Percentiles rank a stretch among this genome's conserved stretches.
Conservation (phyloP, 2,113 vertebrate genomes). For the Ciconia maguari region DNA sequence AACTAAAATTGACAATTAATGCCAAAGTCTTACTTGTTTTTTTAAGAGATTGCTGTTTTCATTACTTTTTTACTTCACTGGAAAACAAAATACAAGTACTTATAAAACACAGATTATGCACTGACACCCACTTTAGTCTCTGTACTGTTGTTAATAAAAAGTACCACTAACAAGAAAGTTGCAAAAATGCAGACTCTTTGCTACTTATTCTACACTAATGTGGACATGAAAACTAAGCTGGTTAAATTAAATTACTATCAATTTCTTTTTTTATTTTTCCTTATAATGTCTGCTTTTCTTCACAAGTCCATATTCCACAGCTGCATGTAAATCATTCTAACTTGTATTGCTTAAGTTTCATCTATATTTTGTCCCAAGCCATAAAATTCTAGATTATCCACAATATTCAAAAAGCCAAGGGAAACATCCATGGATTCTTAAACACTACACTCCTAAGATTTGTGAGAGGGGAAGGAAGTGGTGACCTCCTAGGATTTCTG, state of each 20-base stretch:
- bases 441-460: background rate
- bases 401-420: conserved; percentile 1
- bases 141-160: background rate
- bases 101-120: background rate
- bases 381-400: background rate
- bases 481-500: conserved; percentile 48
- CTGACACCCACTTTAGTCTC: background rate
- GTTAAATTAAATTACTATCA: background rate
- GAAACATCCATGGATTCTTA: background rate
- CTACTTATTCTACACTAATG: background rate
- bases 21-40: background rate
- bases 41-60: background rate
- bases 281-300: background rate
- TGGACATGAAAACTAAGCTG: background rate
- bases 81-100: background rate
- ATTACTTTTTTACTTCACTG: background rate
- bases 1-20: background rate
- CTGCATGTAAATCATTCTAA: background rate
- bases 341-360: background rate
- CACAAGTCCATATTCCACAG: background rate
- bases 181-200: background rate
- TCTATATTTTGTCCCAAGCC: background rate
- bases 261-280: background rate
- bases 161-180: background rate
- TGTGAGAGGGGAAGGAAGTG: conserved; percentile 41